Evolutionary conservation across 2,113 vertebrate genomes (phyloP), one percentile per base, ranked within the genome.

Genomic region (Callionymus lyra): DNA sequence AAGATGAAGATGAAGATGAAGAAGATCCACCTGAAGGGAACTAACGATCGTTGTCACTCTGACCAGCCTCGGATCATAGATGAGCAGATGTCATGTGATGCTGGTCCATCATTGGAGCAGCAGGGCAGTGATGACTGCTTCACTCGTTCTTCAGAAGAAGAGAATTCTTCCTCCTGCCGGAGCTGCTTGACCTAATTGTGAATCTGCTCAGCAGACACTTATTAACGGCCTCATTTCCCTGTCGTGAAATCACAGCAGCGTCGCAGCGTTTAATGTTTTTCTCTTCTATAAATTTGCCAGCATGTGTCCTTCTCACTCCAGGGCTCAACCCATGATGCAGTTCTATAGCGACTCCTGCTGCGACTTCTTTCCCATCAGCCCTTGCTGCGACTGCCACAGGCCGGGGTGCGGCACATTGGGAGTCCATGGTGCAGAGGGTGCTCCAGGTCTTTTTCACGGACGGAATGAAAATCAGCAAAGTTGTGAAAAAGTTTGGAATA

Each of bases 81-180:
- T 82, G 76, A 80, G 63, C 77, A 74, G 72, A 63, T 61, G 66
- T 66, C 70, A 59, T 50, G 56, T 72, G 47, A n/a, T n/a, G n/a
- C n/a, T n/a, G n/a, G 65, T 60, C 59, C 75, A 58, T 53, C 47
- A 31, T 75, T 68, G 63, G 70, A 57, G 78, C 72, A 73, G 57
- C n/a, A n/a, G n/a, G n/a, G 72, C 64, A 56, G 67, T 76, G 79
- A 84, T 84, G 81, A 82, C 81, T 76, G 69, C 50, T 62, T 77
- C 70, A 53, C 61, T 62, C 71, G n/a, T n/a, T n/a, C n/a, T n/a
- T n/a, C n/a, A n/a, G n/a, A n/a, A 50, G 66, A 64, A 67, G 65
- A 68, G 63, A 73, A 56, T 51, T 55, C 59, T 69, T 70, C 71
- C 72, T 79, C 76, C 61, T 41, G 59, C 66, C 72, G 67, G 69